Conservation (phyloP, 2,888 invertebrate genomes). For the Callosobruchus maculatus region DNA sequence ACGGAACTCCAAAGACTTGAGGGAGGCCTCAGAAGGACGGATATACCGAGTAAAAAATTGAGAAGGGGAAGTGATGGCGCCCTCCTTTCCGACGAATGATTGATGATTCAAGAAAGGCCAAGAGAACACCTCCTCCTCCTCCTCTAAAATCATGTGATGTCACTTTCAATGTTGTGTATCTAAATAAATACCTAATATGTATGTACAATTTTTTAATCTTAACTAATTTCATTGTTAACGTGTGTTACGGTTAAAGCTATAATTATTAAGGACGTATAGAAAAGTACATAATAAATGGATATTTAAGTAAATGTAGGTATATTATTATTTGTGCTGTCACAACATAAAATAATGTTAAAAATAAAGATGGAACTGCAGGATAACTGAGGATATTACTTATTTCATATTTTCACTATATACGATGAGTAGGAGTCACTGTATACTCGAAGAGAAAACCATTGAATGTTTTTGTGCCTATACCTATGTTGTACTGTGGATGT, state of each 20-base stretch:
- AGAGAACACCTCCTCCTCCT: neutral
- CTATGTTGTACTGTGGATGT: no score
- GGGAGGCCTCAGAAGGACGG: neutral
- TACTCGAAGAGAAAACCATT: no score
- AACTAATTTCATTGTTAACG: neutral
- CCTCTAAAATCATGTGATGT: neutral
- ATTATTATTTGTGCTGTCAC: neutral
- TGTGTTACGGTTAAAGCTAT: neutral
- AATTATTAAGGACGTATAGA: neutral
- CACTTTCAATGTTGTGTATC: neutral
- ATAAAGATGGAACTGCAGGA: neutral
- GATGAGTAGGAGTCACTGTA: no score
- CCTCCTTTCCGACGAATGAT: neutral
- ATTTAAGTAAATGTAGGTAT: neutral
- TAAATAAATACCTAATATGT: neutral
- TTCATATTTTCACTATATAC: no score
- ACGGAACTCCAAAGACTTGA: neutral
- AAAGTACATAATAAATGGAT: neutral
- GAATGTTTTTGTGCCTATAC: no score
- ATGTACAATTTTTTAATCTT: neutral
- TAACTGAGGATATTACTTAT: neutral
- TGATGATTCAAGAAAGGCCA: neutral
- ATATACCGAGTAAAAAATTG: neutral
- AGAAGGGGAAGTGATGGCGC: neutral
- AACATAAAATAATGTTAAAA: neutral